phyloP scores from a whole-genome alignment of 1,140 invertebrate genomes.

The Holotrichia oblita region DNA sequence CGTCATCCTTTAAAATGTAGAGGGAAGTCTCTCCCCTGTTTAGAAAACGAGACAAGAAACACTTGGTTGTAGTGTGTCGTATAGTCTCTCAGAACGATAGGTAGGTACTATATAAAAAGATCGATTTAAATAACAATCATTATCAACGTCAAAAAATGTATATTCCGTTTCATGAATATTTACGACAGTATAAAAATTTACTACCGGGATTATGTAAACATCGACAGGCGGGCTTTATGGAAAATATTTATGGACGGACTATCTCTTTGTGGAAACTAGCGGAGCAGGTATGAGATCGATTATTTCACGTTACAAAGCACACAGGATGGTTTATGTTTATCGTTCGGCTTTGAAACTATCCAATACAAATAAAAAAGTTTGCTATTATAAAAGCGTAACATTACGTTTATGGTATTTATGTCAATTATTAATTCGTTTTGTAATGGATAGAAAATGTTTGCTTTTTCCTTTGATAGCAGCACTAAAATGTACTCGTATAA shows the following conservation, averaged over 20 bases:
- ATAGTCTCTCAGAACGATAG: neutral
- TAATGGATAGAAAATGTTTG: no score
- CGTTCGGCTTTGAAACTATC: neutral
- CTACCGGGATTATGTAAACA: conserved; percentile 31
- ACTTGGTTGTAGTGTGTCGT: neutral
- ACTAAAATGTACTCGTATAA: no score
- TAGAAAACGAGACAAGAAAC: conserved; percentile 15
- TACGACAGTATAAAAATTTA: conserved; percentile 36
- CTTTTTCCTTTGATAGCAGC: no score
- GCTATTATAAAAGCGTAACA: neutral
- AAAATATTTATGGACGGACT: conserved; percentile 21
- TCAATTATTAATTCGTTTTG: no score
- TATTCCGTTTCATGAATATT: conserved; percentile 37
- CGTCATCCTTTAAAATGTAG: neutral
- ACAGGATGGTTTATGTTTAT: neutral
- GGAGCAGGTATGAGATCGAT: conserved; percentile 5
- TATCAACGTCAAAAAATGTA: conserved; percentile 39
- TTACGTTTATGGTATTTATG: no score
- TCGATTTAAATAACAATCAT: conserved; percentile 40
- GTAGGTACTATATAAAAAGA: conserved; percentile 25
- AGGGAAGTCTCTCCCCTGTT: neutral
- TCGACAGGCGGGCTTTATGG: conserved; percentile 35
- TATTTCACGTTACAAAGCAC: conserved; percentile 15
- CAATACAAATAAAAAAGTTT: neutral
- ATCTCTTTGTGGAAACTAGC: conserved; percentile 28